phyloP scores from a whole-genome alignment of 1,140 invertebrate species.

The Papilio aristodemus region DNA sequence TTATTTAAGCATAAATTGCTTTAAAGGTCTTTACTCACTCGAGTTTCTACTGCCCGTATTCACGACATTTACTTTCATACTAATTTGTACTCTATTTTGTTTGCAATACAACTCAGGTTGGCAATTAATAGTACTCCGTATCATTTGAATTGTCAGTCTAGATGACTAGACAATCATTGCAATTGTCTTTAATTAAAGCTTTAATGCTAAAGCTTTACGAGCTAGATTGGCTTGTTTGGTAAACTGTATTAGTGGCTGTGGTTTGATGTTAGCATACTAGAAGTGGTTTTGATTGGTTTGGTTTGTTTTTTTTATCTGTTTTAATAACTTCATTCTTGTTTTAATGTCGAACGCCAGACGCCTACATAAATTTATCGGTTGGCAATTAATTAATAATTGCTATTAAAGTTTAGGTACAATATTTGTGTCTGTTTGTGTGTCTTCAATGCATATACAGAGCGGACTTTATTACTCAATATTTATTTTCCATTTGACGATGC shows the following conservation, averaged over 20 bases:
- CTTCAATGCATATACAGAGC: too few species aligned
- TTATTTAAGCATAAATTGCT: conserved; percentile 19
- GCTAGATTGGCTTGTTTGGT: conserved; percentile 2
- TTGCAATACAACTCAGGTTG: background rate
- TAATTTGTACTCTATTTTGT: background rate
- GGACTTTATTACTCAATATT: too few species aligned
- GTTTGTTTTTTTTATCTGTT: conserved; percentile 24
- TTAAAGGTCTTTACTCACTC: conserved; percentile 21
- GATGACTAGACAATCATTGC: conserved; percentile 13
- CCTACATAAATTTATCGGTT: conserved; percentile 9
- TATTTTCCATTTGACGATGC: too few species aligned
- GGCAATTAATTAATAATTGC: conserved; percentile 26
- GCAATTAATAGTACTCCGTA: background rate
- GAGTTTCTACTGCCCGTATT: conserved; percentile 5
- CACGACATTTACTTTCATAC: background rate
- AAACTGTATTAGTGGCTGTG: conserved; percentile 4
- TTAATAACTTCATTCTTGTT: conserved; percentile 29
- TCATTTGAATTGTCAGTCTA: conserved; percentile 7
- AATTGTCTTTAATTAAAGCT: background rate
- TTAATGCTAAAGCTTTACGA: background rate
- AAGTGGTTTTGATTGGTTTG: conserved; percentile 3
- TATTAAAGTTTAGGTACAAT: background rate
- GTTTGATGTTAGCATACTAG: conserved; percentile 5
- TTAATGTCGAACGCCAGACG: conserved; percentile 17
- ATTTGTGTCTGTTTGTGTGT: too few species aligned